Evolutionary conservation across 1,140 invertebrate genomes (phyloP), one percentile per base, ranked within the genome.

Genomic region (Catajapyx aquilonaris): DNA sequence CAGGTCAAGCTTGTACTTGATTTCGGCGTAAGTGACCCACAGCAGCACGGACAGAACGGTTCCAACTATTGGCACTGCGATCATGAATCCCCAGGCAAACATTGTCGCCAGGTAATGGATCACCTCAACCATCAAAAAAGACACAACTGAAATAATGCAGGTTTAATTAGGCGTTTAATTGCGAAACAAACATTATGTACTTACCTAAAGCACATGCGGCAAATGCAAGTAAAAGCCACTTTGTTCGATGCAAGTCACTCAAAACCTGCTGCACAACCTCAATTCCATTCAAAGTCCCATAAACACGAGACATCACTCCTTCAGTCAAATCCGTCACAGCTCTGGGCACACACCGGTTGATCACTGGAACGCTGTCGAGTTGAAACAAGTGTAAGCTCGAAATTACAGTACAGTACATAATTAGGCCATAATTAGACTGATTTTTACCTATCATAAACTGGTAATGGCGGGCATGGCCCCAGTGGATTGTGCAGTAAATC

Each of bases 1-100:
- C 42, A 59, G 57, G 52, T 76, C 73, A 31, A 84, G 61, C 33
- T 74, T 69, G 40, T 61, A 61, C 45, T 72, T 75, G 13, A 88
- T 69, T 44, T 76, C 75, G 43, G 72, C 65, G 51, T 87, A 94
- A 3, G 81, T 84, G 60, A 79, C 85, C 88, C 88, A 94, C 11
- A 93, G 54, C 25, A 84, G 65, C 17, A 52, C 69, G 32, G 83
- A 87, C 53, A 58, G 56, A 69, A 69, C 77, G 39, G 85, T 60
- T 50, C 75, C 75, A 22, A 73, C 67, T 31, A 87, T 54, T 34
- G 70, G 69, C 5, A 85, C 76, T 32, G 81, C 53, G 36, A 78
- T 65, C 62, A 88, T 76, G 43, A 90, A 79, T 35, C 90, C 68
- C 73, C 78, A 86, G 10, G 84, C 81, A 1, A 90, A 76, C 20